These are phyloP conservation scores for Cyaniris semiargus DNA, from an alignment of 2,888 invertebrate species.

Conservation along the genomic window DNA sequence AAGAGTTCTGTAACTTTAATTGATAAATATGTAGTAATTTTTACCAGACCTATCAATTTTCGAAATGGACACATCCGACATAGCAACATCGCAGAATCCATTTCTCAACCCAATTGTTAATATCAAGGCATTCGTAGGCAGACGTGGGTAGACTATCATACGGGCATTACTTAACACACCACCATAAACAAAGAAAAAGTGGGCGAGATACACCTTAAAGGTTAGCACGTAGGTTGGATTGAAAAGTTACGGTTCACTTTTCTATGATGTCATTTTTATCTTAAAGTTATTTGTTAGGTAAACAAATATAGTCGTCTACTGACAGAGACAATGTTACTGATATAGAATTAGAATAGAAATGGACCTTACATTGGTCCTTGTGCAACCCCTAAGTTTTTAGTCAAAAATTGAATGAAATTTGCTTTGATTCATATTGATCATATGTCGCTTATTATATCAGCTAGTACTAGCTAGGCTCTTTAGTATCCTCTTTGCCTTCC, in stretches of 20 bases:
- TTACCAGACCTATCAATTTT: too few relatives aligned
- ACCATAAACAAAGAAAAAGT: slow-evolving; percentile 20
- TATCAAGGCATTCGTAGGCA: not conserved
- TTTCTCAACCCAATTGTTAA: not conserved
- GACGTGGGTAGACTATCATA: not conserved
- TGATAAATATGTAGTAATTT: too few relatives aligned
- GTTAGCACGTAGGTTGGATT: slow-evolving; percentile 3
- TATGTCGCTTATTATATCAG: too few relatives aligned
- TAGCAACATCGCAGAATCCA: not conserved
- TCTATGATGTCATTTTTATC: slow-evolving; percentile 4
- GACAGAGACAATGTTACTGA: not conserved
- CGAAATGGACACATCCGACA: too few relatives aligned
- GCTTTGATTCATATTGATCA: too few relatives aligned
- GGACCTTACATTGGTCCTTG: not conserved
- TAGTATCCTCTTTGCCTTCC: not conserved
- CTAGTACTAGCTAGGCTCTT: not conserved
- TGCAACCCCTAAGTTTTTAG: not conserved
- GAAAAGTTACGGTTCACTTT: not conserved
- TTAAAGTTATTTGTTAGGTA: not conserved
- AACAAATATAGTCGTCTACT: too few relatives aligned
- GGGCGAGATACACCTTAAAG: not conserved
- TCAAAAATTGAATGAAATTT: too few relatives aligned
- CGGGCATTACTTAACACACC: not conserved
- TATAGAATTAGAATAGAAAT: not conserved
- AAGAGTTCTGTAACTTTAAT: too few relatives aligned